These are phyloP conservation scores for Chymomyza amoena DNA, from an alignment of 2,888 invertebrate species.

Conservation along the genomic window DNA sequence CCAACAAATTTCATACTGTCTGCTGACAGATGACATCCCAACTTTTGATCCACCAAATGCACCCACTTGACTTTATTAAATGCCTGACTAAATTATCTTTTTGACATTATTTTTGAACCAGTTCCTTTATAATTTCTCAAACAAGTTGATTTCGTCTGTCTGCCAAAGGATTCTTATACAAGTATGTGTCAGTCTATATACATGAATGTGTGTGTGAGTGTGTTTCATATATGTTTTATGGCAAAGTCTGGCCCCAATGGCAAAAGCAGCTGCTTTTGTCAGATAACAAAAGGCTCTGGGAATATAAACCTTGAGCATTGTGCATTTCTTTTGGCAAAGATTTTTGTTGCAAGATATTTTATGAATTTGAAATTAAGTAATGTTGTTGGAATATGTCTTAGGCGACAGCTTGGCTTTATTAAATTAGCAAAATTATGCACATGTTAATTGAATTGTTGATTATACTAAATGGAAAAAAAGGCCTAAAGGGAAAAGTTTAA, in stretches of 20 bases:
- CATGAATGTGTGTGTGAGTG: too few relatives aligned
- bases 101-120: slow-evolving; percentile 56
- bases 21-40: background rate
- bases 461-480: background rate
- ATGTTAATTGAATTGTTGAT: slow-evolving; percentile 17
- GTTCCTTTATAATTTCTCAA: slow-evolving; percentile 46
- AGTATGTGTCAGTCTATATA: background rate
- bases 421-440: slow-evolving; percentile 26
- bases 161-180: background rate
- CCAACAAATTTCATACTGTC: background rate
- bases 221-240: background rate
- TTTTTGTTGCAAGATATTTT: slow-evolving; percentile 43
- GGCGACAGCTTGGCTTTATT: background rate
- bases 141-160: slow-evolving; percentile 33
- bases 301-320: slow-evolving; percentile 41
- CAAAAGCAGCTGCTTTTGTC: slow-evolving; percentile 56
- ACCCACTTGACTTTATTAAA: slow-evolving; percentile 46
- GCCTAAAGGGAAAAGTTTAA: too few relatives aligned
- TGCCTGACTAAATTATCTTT: slow-evolving; percentile 61
- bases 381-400: slow-evolving; percentile 10
- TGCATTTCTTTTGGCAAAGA: slow-evolving; percentile 46
- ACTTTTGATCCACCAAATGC: slow-evolving; percentile 15
- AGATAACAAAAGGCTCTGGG: slow-evolving; percentile 61
- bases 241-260: slow-evolving; percentile 13
- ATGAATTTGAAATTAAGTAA: slow-evolving; percentile 39